Conservation (phyloP, 2,797 vertebrate genomes). For the Octomys mimax region DNA sequence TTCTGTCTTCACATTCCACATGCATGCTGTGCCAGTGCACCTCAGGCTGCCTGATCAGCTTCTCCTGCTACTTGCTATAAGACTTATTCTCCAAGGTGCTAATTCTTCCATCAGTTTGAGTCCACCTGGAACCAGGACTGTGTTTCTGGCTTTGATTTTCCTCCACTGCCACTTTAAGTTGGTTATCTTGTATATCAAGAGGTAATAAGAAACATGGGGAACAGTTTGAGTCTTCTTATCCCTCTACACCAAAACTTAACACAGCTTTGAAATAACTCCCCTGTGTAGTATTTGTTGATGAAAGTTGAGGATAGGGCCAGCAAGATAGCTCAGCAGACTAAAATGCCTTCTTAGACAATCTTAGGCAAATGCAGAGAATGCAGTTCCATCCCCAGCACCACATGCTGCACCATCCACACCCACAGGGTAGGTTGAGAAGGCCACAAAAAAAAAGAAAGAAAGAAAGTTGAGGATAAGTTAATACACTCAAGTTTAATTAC, state of each 20-base stretch:
- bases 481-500: not conserved
- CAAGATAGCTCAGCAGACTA: too few species aligned
- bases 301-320: not conserved
- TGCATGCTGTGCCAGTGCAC: not conserved
- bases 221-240: not conserved
- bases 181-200: not conserved
- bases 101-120: not conserved
- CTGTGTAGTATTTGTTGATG: not conserved
- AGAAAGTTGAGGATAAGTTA: not conserved
- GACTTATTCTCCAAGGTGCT: not conserved
- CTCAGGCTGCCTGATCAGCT: not conserved
- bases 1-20: not conserved
- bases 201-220: not conserved
- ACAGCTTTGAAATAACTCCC: not conserved
- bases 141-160: not conserved
- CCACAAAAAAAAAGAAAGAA: too few species aligned
- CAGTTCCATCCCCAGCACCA: too few species aligned
- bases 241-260: not conserved
- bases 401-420: too few species aligned
- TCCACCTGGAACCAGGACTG: not conserved
- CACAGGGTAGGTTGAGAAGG: too few species aligned
- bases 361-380: too few species aligned
- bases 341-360: too few species aligned
- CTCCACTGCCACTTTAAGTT: not conserved
- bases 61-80: not conserved